Percentiles rank a stretch among this genome's conserved stretches.
Evolutionary conservation across 1,140 invertebrate species (phyloP).

Genomic region (Charaxes varanes): DNA sequence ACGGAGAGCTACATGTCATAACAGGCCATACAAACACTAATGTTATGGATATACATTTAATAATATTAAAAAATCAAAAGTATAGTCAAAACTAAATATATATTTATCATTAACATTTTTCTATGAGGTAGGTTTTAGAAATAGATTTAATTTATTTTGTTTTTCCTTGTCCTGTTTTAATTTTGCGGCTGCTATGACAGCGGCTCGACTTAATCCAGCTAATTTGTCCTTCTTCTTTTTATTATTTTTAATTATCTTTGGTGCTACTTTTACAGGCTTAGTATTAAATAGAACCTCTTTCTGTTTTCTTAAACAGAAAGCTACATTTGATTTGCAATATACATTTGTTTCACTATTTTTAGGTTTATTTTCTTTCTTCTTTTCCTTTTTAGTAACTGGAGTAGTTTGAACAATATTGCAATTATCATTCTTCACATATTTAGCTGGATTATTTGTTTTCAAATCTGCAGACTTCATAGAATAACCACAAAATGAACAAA

Average conservation of each 20-base stretch:
- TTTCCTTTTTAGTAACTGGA: conserved; percentile 13
- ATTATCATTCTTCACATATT: conserved; percentile 9
- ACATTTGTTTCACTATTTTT: conserved; percentile 30
- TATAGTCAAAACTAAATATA: conserved; percentile 4
- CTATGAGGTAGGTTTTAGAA: conserved; percentile 47
- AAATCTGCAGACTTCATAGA: conserved; percentile 21
- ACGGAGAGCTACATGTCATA: conserved; percentile 83
- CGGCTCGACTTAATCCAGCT: conserved; percentile 55
- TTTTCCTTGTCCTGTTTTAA: conserved; percentile 43
- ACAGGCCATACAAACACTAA: conserved; percentile 98
- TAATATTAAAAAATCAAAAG: conserved; percentile 81
- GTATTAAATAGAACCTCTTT: conserved; percentile 35
- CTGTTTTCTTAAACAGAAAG: conserved; percentile 50
- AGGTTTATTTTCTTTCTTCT: conserved; percentile 14
- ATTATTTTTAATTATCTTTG: conserved; percentile 55
- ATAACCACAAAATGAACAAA: conserved; percentile 49
- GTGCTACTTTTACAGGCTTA: conserved; percentile 24
- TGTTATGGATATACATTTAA: conserved; percentile 96
- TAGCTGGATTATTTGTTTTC: conserved; percentile 28
- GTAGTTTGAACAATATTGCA: conserved; percentile 1
- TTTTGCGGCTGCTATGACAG: conserved; percentile 48
- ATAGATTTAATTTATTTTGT: conserved; percentile 48
- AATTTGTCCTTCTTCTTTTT: conserved; percentile 64
- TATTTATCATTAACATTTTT: conserved; percentile 11
- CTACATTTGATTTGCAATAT: conserved; percentile 43